Evolutionary conservation across 2,113 vertebrate genomes (phyloP).

Genomic region (Sorex fumeus): DNA sequence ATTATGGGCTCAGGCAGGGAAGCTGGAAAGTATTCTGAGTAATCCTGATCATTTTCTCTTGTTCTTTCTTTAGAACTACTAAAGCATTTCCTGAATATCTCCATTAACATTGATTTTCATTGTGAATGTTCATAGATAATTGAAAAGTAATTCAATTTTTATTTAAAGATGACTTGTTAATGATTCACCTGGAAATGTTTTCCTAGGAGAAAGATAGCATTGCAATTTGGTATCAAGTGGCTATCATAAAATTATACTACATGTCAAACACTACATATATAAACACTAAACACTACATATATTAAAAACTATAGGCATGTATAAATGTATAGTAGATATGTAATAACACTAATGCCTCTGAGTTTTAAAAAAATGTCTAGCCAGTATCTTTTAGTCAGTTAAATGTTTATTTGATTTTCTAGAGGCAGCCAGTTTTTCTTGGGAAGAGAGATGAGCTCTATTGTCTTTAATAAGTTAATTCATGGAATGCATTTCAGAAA

Average conservation of each 20-base stretch:
- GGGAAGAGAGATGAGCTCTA: neutral
- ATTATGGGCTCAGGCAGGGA: constrained; percentile 21
- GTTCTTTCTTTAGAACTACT: constrained; percentile 10
- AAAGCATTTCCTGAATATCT: constrained; percentile 68
- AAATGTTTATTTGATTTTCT: constrained; percentile 22
- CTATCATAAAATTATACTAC: neutral
- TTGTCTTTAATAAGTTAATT: constrained; percentile 60
- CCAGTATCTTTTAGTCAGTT: constrained; percentile 23
- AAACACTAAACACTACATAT: neutral
- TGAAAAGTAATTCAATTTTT: constrained; percentile 69
- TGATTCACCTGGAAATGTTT: constrained; percentile 51
- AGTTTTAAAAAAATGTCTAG: neutral
- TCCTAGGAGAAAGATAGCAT: constrained; percentile 45
- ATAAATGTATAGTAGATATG: neutral
- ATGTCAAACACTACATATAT: constrained; percentile 16
- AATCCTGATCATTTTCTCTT: constrained; percentile 17
- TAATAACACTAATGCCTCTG: neutral
- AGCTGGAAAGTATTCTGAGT: neutral
- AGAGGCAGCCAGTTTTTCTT: constrained; percentile 6
- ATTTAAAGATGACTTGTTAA: constrained; percentile 58
- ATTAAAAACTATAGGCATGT: constrained; percentile 54
- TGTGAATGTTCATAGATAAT: constrained; percentile 69
- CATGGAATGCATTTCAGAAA: constrained; percentile 61
- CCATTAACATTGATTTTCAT: constrained; percentile 60
- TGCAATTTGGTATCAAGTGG: constrained; percentile 39